Evolutionary conservation across 2,888 invertebrate species (phyloP).

Genomic region (Acrobasis suavella): DNA sequence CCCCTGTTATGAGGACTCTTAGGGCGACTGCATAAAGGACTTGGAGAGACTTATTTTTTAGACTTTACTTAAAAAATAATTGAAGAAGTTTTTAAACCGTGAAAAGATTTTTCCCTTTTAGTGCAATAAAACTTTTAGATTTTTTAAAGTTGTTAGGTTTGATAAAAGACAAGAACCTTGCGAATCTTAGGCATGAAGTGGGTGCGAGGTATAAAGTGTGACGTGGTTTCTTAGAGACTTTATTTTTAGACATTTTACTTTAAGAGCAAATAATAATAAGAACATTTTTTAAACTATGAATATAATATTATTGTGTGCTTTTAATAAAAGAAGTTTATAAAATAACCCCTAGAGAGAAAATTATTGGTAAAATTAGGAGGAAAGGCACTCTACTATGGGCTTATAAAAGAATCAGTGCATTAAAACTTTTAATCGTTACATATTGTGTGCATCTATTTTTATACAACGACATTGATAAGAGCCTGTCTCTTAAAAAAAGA

Average conservation of each 20-base stretch:
- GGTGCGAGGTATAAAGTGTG: constrained; percentile 25
- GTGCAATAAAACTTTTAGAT: not conserved
- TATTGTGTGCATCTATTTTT: too few species aligned
- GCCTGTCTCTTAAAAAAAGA: too few species aligned
- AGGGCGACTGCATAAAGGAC: not conserved
- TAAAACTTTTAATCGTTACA: too few species aligned
- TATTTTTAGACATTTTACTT: not conserved
- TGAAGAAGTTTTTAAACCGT: not conserved
- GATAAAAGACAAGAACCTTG: constrained; percentile 30
- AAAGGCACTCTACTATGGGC: too few species aligned
- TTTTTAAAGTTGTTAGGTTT: too few species aligned
- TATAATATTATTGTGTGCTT: too few species aligned
- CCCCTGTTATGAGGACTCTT: constrained; percentile 17
- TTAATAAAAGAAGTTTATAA: too few species aligned
- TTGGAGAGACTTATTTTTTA: not conserved
- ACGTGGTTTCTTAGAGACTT: constrained; percentile 1
- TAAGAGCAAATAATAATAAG: not conserved
- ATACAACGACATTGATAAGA: too few species aligned
- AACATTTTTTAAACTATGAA: too few species aligned
- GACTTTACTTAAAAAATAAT: not conserved
- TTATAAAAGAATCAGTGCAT: too few species aligned
- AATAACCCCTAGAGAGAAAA: too few species aligned
- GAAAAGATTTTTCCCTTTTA: not conserved
- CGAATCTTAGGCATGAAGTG: constrained; percentile 27
- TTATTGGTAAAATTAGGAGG: too few species aligned